Percentiles rank a stretch among this genome's conserved stretches.
Conservation (phyloP, 2,113 vertebrate genomes). For the Cebidichthys violaceus region DNA sequence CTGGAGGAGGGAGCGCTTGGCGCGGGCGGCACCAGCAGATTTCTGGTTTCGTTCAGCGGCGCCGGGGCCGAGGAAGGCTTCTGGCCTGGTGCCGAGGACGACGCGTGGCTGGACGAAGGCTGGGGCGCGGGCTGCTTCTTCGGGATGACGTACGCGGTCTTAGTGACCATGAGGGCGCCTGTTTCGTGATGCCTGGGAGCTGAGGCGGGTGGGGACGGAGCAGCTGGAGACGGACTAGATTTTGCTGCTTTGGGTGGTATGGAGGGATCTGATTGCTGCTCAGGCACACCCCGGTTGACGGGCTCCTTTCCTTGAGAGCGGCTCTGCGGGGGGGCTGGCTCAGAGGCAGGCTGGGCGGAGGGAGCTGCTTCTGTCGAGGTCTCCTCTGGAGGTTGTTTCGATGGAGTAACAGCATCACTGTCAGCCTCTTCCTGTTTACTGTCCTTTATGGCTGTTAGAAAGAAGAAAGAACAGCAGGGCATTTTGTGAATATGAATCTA, state of each 20-base stretch:
- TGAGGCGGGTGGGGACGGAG: constrained; percentile 60
- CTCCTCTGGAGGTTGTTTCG: constrained; percentile 42
- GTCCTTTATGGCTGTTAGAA: constrained; percentile 63
- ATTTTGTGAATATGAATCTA: constrained; percentile 28
- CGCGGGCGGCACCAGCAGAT: constrained; percentile 73
- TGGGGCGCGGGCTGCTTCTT: constrained; percentile 72
- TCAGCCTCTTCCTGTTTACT: constrained; percentile 44
- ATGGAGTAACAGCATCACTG: constrained; percentile 34
- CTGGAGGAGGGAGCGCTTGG: constrained; percentile 75
- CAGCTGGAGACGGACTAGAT: constrained; percentile 52
- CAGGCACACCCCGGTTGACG: constrained; percentile 33
- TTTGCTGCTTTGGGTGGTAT: constrained; percentile 76
- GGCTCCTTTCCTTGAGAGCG: constrained; percentile 58
- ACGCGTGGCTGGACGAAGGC: constrained; percentile 26
- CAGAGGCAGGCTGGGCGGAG: constrained; percentile 11
- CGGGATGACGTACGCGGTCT: constrained; percentile 72
- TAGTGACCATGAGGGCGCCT: constrained; percentile 65
- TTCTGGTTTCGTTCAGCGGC: constrained; percentile 57
- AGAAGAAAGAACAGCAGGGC: constrained; percentile 59
- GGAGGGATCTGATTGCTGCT: constrained; percentile 22
- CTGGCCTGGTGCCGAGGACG: constrained; percentile 47
- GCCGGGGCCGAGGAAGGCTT: constrained; percentile 68
- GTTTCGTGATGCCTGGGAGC: constrained; percentile 75
- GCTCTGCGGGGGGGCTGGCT: constrained; percentile 24
- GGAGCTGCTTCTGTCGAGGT: constrained; percentile 20